These are phyloP conservation scores for Nomada lathburiana DNA, from an alignment of 2,888 invertebrate genomes.

Conservation along the genomic window DNA sequence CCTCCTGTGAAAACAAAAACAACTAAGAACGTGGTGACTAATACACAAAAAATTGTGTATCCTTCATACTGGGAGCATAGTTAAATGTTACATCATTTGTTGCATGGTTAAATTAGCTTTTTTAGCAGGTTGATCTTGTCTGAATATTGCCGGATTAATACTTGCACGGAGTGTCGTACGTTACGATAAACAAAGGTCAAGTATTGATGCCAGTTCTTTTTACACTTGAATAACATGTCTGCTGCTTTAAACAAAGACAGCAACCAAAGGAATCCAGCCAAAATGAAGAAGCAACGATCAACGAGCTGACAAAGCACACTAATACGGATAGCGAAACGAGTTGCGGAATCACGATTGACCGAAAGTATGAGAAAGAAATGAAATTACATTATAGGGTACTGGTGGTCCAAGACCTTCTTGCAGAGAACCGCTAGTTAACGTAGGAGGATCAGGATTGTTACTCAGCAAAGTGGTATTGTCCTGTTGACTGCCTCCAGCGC, in stretches of 20 bases:
- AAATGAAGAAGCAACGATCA: neutral
- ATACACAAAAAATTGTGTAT: neutral
- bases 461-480: constrained; percentile 81
- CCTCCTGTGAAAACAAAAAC: constrained; percentile 83
- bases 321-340: neutral
- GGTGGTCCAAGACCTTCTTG: constrained; percentile 87
- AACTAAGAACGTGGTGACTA: neutral
- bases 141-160: neutral
- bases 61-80: no score
- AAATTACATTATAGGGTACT: constrained; percentile 85
- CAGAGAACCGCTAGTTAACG: constrained; percentile 76
- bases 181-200: neutral
- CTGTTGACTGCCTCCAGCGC: constrained; percentile 82
- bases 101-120: neutral
- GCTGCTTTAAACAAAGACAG: no score
- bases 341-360: neutral
- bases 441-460: constrained; percentile 80
- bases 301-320: neutral
- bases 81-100: no score
- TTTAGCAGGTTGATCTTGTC: neutral
- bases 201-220: neutral
- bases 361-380: constrained; percentile 16
- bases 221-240: neutral
- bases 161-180: no score
- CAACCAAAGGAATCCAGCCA: no score